Evolutionary conservation across 2,113 vertebrate species (phyloP).

Genomic region (Petrocephalus zakoni): DNA sequence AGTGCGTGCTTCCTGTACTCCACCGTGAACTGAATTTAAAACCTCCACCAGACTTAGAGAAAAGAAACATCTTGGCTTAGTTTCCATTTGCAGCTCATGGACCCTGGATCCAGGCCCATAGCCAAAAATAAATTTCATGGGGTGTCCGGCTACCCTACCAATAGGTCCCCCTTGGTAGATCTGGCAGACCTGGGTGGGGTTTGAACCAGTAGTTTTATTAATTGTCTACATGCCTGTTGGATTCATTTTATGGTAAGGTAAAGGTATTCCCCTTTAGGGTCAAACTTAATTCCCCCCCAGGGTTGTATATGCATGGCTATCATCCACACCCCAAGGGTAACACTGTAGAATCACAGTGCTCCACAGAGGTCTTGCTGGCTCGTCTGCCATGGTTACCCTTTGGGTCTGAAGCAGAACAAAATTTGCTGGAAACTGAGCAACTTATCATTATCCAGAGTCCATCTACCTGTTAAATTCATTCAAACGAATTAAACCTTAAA

Average conservation of each 20-base stretch:
- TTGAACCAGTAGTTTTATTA: not conserved
- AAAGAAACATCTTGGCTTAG: not conserved
- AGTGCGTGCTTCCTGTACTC: not conserved
- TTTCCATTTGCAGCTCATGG: not conserved
- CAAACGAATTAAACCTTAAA: not conserved
- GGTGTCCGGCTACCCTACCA: not conserved
- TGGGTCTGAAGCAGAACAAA: not conserved
- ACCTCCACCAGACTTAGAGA: not conserved
- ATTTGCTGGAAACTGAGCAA: not conserved
- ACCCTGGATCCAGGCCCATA: not conserved
- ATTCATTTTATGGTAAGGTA: not conserved
- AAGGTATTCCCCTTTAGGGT: not conserved
- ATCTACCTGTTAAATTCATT: not conserved
- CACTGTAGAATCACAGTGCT: not conserved
- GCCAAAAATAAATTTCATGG: not conserved
- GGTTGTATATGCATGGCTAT: not conserved
- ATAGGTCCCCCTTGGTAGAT: not conserved
- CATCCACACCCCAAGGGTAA: not conserved
- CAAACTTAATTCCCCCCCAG: not conserved
- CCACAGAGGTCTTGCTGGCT: not conserved
- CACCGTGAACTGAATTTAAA: not conserved
- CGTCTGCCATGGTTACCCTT: not conserved
- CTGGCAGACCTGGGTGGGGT: not conserved
- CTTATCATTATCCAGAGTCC: not conserved
- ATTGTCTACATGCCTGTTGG: not conserved